These are phyloP conservation scores for Apostichopus californicus DNA, from an alignment of 35 echinoderm and acorn worm genomes.

Conservation along the genomic window DNA sequence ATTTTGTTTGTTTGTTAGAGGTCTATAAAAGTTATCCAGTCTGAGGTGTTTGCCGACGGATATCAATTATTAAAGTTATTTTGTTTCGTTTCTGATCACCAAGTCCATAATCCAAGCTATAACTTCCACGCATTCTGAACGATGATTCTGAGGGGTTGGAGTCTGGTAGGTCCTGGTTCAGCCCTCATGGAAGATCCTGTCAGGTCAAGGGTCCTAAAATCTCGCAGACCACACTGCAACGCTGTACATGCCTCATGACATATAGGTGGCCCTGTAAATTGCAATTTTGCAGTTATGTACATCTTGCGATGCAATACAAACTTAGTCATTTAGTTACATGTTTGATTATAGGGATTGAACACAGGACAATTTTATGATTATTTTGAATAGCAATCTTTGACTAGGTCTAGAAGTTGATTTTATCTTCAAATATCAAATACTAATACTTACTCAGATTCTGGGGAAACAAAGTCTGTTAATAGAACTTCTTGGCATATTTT, in stretches of 20 bases:
- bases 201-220: background rate
- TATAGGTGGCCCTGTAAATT: background rate
- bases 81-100: background rate
- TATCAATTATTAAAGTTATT: background rate
- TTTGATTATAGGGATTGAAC: too few relatives aligned
- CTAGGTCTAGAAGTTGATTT: too few relatives aligned
- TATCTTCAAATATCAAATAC: too few relatives aligned
- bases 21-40: too few relatives aligned
- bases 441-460: too few relatives aligned
- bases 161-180: slow-evolving; percentile 12
- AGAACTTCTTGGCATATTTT: too few relatives aligned
- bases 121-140: background rate
- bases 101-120: background rate
- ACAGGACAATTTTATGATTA: too few relatives aligned
- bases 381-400: too few relatives aligned
- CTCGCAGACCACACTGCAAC: background rate
- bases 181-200: slow-evolving; percentile 12
- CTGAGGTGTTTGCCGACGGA: background rate
- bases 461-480: too few relatives aligned
- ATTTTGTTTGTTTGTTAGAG: too few relatives aligned
- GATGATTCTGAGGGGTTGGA: background rate
- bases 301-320: background rate
- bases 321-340: too few relatives aligned
- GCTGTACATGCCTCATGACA: slow-evolving; percentile 5
- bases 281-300: slow-evolving; percentile 14